Percentiles rank a stretch among this genome's conserved stretches.
Conservation (phyloP, 2,797 vertebrate species). For the Sphenodon punctatus region DNA sequence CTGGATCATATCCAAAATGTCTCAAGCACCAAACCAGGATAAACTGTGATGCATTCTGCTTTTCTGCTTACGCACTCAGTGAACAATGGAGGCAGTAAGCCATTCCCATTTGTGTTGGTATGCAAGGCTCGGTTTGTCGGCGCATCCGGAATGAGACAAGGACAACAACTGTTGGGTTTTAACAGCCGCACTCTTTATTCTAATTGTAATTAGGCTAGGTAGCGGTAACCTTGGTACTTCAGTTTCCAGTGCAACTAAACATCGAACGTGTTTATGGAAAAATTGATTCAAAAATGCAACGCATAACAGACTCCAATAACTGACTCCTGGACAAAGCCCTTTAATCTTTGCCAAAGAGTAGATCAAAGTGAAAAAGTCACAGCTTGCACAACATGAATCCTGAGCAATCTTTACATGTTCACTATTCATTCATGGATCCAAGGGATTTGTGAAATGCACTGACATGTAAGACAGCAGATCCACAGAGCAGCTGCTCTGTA, state of each 20-base stretch:
- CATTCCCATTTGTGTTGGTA: neutral
- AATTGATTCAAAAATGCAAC: neutral
- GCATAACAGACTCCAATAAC: neutral
- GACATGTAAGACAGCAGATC: neutral
- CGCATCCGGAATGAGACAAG: too few relatives aligned
- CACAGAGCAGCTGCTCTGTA: neutral
- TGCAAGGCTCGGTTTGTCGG: neutral
- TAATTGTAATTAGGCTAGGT: too few relatives aligned
- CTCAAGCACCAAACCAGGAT: neutral
- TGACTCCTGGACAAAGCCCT: neutral
- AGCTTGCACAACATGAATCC: neutral
- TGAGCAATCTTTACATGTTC: neutral
- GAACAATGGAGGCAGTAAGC: neutral
- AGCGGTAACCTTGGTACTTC: neutral
- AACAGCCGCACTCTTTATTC: too few relatives aligned
- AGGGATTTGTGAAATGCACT: neutral
- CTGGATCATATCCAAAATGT: neutral
- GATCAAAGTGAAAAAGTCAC: neutral
- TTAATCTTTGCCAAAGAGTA: neutral
- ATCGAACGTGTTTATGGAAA: neutral
- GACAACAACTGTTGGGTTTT: too few relatives aligned
- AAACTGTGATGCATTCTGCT: too few relatives aligned
- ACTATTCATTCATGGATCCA: neutral
- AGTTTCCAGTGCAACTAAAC: neutral
- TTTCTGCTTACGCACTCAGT: neutral